A percentile compares a stretch with the other conserved stretches of the same genome.
Evolutionary conservation across 2,113 vertebrate species (phyloP).

Genomic region (Uria aalge): DNA sequence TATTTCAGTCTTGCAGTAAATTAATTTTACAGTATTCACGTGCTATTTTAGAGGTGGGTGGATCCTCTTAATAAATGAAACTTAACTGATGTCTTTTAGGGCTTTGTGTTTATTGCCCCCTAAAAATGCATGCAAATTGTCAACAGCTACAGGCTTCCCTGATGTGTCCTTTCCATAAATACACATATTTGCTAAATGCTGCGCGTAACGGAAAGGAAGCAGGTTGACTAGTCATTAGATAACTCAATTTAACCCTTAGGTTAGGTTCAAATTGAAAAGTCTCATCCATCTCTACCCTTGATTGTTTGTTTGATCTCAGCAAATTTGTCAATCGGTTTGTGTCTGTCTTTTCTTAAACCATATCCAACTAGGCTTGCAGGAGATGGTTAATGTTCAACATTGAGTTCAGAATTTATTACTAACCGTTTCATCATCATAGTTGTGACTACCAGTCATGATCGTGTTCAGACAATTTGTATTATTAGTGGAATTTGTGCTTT

Average conservation of each 20-base stretch:
- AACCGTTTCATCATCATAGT: not conserved
- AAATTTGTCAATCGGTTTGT: not conserved
- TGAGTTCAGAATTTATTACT: not conserved
- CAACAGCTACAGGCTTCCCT: not conserved
- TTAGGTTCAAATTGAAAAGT: not conserved
- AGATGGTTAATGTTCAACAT: not conserved
- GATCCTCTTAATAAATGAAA: not conserved
- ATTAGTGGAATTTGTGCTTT: not conserved
- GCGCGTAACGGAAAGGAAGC: not conserved
- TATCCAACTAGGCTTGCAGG: not conserved
- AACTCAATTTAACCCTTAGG: not conserved
- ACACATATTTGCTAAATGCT: not conserved
- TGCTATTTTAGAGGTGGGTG: not conserved
- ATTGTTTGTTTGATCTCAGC: not conserved
- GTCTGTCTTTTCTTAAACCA: not conserved
- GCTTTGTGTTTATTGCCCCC: not conserved
- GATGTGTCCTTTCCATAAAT: slow-evolving; percentile 10
- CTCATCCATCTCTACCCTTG: not conserved
- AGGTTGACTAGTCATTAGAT: not conserved
- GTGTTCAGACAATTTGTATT: not conserved
- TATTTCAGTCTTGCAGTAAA: not conserved
- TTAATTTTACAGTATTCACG: fast-evolving
- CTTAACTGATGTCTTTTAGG: not conserved
- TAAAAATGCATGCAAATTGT: slow-evolving; percentile 9
- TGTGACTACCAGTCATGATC: not conserved